A percentile compares a stretch with the other conserved stretches of the same genome.
These are phyloP conservation scores for Aramus guarauna DNA, from an alignment of 2,113 vertebrate species.

Conservation along the genomic window DNA sequence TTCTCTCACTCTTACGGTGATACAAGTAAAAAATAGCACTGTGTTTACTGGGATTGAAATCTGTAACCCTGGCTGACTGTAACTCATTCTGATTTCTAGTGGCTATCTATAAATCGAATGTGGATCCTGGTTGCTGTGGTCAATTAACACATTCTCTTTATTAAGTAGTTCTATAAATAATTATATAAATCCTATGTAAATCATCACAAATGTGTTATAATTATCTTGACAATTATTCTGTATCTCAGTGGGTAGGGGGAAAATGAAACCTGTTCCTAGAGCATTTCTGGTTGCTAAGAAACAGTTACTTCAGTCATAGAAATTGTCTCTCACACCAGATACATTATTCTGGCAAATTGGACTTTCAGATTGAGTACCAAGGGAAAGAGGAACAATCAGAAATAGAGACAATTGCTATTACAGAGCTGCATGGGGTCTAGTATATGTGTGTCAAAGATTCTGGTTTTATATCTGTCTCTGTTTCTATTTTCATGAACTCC, in stretches of 20 bases:
- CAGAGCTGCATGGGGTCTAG: slow-evolving; percentile 32
- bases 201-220: slow-evolving; percentile 20
- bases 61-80: neutral
- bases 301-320: slow-evolving; percentile 48
- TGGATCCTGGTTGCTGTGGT: neutral
- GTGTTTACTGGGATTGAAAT: neutral
- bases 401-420: slow-evolving; percentile 51
- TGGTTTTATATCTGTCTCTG: neutral
- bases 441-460: neutral
- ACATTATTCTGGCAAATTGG: slow-evolving; percentile 47
- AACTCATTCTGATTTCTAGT: neutral
- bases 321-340: slow-evolving; percentile 37
- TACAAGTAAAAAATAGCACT: neutral
- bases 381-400: slow-evolving; percentile 53
- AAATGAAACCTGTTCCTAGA: slow-evolving; percentile 26
- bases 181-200: neutral
- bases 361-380: slow-evolving; percentile 59
- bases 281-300: slow-evolving; percentile 44
- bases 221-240: slow-evolving; percentile 17
- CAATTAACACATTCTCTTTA: neutral
- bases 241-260: neutral
- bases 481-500: neutral
- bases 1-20: neutral
- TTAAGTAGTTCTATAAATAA: neutral
- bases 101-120: neutral